Base-by-base conservation (phyloP, 2,888 invertebrate genomes). In the Conistra vaccinii region DNA sequence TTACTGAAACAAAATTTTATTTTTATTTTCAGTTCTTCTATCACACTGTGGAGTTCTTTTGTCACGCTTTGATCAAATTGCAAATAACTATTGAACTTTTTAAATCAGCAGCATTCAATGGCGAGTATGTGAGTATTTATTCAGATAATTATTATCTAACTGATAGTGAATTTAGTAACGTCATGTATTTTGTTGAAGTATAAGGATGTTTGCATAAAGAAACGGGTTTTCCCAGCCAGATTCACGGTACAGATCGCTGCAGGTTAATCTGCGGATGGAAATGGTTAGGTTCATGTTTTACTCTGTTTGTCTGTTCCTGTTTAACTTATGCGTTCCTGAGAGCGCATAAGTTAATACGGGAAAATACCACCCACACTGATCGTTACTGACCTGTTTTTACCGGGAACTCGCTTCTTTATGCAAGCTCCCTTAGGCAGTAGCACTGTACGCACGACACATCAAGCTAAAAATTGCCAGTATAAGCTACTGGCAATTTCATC, bases 1-100 rank as follows among this genome's bases (percentile, higher is more conserved):
- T n/a, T n/a, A 26, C 9, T 39, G 14, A 26, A n/a, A 1, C 32
- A 32, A 35, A 1, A 9, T 29, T 12, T 26, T 45, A n/a, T n/a
- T 51, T 17, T 1, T 1, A 10, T 53, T 69, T 69, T n/a, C 45
- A 76, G 78, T 67, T 77, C 0, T 20, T 77, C 0, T 76, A 32
- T 69, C 78, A 76, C 32, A 48, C 69, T 7, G 39, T 76, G 7
- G 48, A 29, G 14, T 76, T 78, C 5, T 76, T 76, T 55, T 69
- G 69, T 32, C 70, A 76, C 29, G 69, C 48, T 62, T 62, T 76
- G 20, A 78, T 78, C 0, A 78, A 76, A 78, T 39, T 78, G 14
- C 69, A 76, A 76, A 69, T 23, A 35, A 69, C 78, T 14, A 78
- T 76, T 45, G 76, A 78, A 69, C 0, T n/a, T 12, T 62, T 78